A percentile compares a stretch with the other conserved stretches of the same genome.
These are phyloP conservation scores for Holocentrus rufus DNA, from an alignment of 2,797 vertebrate species.

Conservation along the genomic window DNA sequence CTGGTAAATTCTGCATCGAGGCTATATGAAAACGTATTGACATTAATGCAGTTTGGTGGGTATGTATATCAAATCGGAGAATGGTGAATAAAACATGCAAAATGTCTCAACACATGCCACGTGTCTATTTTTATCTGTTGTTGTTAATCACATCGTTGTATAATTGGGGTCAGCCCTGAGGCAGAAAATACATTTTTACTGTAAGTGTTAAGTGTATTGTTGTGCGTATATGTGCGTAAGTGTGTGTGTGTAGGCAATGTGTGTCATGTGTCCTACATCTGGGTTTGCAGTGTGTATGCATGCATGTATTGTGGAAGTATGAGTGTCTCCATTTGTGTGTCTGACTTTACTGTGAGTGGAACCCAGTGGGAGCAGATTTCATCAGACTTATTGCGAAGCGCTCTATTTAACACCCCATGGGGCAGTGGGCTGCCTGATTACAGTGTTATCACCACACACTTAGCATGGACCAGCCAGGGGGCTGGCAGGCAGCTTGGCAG, in stretches of 20 bases:
- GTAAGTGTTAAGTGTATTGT: too few relatives aligned
- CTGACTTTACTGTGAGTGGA: constrained; percentile 15
- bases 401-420: constrained; percentile 44
- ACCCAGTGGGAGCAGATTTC: constrained; percentile 44
- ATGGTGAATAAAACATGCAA: too few relatives aligned
- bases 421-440: constrained; percentile 49
- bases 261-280: neutral
- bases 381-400: constrained; percentile 49
- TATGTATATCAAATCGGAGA: too few relatives aligned
- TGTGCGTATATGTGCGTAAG: neutral
- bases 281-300: neutral
- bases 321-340: constrained; percentile 3
- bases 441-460: constrained; percentile 38
- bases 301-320: neutral
- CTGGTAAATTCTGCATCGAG: too few relatives aligned
- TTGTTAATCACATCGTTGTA: too few relatives aligned
- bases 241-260: neutral
- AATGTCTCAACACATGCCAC: too few relatives aligned
- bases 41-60: too few relatives aligned
- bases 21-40: too few relatives aligned
- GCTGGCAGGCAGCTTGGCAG: constrained; percentile 18
- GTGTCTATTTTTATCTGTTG: too few relatives aligned
- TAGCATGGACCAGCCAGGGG: constrained; percentile 25
- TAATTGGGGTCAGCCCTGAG: too few relatives aligned
- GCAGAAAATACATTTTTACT: too few relatives aligned